Conservation (phyloP, 2,113 vertebrate genomes). For the Cygnus buccinator region DNA sequence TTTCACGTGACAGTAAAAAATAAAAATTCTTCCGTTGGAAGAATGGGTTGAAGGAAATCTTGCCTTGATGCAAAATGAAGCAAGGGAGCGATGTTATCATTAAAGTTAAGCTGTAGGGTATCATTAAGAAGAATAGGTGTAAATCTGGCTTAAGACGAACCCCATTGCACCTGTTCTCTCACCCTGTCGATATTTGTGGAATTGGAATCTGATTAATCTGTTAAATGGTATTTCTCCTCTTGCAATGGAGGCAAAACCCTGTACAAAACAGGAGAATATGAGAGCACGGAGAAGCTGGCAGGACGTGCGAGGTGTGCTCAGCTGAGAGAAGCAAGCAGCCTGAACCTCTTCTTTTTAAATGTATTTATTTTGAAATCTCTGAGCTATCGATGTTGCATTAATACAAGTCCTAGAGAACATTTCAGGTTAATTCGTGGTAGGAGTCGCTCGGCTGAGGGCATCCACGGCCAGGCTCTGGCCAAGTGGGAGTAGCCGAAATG, state of each 20-base stretch:
- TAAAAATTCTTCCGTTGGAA: fast-evolving
- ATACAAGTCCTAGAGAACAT: background rate
- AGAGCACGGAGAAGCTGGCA: background rate
- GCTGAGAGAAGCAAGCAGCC: background rate
- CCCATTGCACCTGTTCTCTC: background rate
- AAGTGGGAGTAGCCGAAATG: background rate
- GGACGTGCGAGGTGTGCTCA: background rate
- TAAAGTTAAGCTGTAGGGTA: background rate
- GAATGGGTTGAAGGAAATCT: background rate
- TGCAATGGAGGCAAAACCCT: background rate
- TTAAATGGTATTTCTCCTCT: background rate
- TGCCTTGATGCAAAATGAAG: background rate
- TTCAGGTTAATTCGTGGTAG: fast-evolving
- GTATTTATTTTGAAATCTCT: background rate
- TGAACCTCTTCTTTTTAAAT: background rate
- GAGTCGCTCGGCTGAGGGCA: background rate
- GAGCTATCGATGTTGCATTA: no score
- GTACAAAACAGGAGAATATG: fast-evolving
- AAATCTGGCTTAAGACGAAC: background rate
- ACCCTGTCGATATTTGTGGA: background rate
- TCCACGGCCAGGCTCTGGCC: background rate
- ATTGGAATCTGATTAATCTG: background rate
- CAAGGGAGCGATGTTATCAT: background rate
- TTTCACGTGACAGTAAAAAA: background rate
- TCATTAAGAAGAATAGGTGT: background rate